Evolutionary conservation across 2,113 vertebrate species (phyloP).

Genomic region (Macquaria ambigua): DNA sequence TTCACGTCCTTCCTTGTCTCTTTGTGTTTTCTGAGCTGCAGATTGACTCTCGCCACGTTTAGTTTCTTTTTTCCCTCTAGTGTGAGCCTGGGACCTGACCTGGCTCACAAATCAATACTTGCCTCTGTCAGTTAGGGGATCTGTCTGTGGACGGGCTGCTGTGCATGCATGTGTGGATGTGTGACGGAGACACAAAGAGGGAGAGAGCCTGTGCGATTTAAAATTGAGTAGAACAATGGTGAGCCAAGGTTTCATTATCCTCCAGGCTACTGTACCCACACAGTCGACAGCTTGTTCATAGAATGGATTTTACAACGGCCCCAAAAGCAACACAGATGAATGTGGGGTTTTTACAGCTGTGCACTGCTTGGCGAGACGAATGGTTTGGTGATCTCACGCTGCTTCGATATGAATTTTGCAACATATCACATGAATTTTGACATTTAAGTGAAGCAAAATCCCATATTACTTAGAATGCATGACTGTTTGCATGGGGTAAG

Average conservation of each 20-base stretch:
- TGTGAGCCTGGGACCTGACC: slow-evolving; percentile 42
- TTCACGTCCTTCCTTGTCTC: slow-evolving; percentile 14
- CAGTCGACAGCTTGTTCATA: slow-evolving; percentile 61
- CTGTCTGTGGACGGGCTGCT: slow-evolving; percentile 7
- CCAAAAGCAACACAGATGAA: slow-evolving; percentile 44
- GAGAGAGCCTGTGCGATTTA: slow-evolving; percentile 40
- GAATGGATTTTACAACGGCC: slow-evolving; percentile 56
- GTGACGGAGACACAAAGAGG: slow-evolving; percentile 8
- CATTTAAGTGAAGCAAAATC: slow-evolving; percentile 21
- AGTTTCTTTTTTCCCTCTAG: background rate
- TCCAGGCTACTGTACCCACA: slow-evolving; percentile 61
- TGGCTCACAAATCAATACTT: slow-evolving; percentile 55
- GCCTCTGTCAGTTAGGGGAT: slow-evolving; percentile 47
- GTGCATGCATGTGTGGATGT: slow-evolving; percentile 2
- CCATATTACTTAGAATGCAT: slow-evolving; percentile 27
- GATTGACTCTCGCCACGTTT: slow-evolving; percentile 38
- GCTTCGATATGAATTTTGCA: slow-evolving; percentile 37
- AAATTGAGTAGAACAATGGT: slow-evolving; percentile 48
- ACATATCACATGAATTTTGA: slow-evolving; percentile 24
- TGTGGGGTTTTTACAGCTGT: slow-evolving; percentile 31
- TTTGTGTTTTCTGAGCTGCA: slow-evolving; percentile 20
- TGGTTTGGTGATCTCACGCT: slow-evolving; percentile 26
- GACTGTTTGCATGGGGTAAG: slow-evolving; percentile 12
- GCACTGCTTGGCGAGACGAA: slow-evolving; percentile 18
- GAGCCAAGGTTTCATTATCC: slow-evolving; percentile 59